Conservation (phyloP, 2,888 invertebrate species). For the Drosophila stalkeri region DNA sequence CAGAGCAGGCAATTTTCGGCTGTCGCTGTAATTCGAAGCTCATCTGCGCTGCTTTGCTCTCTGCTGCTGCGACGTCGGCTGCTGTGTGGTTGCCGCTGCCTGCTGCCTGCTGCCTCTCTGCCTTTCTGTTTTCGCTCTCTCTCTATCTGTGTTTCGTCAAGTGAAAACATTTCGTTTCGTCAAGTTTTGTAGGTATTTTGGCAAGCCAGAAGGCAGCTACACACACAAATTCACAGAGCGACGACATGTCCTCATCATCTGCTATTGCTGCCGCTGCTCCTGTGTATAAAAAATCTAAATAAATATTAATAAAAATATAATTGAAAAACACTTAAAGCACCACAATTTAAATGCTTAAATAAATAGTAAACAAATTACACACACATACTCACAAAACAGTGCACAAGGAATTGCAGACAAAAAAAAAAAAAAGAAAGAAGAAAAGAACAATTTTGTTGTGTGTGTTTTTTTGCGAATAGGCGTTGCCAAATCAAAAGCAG, state of each 20-base stretch:
- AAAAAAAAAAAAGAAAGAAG: constrained; percentile 4
- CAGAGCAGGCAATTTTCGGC: constrained; percentile 66
- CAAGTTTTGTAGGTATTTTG: constrained; percentile 79
- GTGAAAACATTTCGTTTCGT: constrained; percentile 78
- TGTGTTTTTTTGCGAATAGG: constrained; percentile 39
- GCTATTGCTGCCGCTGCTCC: constrained; percentile 46
- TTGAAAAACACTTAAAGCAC: constrained; percentile 13
- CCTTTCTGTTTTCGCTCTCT: constrained; percentile 10
- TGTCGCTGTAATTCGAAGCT: constrained; percentile 76
- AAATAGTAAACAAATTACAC: constrained; percentile 7
- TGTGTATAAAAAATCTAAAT: constrained; percentile 43
- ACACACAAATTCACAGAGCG: constrained; percentile 61
- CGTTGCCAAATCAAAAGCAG: constrained; percentile 68
- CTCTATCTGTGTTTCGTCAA: constrained; percentile 55
- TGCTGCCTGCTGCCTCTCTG: constrained; percentile 16
- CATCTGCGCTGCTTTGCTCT: constrained; percentile 60
- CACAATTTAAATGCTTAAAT: neutral
- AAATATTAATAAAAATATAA: constrained; percentile 10
- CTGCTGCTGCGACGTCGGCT: constrained; percentile 35
- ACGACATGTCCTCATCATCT: constrained; percentile 61
- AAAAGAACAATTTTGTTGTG: constrained; percentile 33
- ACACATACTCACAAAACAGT: neutral
- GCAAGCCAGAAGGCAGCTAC: constrained; percentile 44
- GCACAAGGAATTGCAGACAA: constrained; percentile 53
- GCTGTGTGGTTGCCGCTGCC: constrained; percentile 22